Conservation (phyloP, 2,797 vertebrate species). For the Scomberomorus guttatus region DNA sequence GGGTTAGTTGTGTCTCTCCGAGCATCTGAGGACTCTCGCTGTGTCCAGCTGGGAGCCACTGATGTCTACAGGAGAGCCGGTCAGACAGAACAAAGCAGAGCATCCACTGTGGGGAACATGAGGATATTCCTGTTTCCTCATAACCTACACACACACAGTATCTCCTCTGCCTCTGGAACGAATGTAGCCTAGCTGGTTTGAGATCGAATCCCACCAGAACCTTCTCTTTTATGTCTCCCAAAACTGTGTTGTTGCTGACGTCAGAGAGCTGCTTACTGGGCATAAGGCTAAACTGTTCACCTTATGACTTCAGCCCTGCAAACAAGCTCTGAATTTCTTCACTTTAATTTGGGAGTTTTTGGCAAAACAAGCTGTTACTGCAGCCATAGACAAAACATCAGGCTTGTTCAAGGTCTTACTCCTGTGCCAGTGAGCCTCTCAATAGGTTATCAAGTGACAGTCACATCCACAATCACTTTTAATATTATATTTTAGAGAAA, state of each 20-base stretch:
- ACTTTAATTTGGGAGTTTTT: not conserved
- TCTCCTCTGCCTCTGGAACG: slow-evolving; percentile 27
- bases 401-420: not conserved
- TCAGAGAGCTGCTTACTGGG: not conserved
- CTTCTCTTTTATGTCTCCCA: not conserved
- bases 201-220: slow-evolving; percentile 2
- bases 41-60: slow-evolving; percentile 46
- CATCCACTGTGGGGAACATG: slow-evolving; percentile 18
- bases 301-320: not conserved
- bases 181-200: slow-evolving; percentile 14
- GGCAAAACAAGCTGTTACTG: not conserved
- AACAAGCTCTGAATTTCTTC: not conserved
- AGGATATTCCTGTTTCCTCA: slow-evolving; percentile 37
- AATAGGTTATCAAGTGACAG: not conserved
- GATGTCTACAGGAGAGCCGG: slow-evolving; percentile 43
- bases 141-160: slow-evolving; percentile 36
- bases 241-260: slow-evolving; percentile 6
- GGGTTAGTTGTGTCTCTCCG: slow-evolving; percentile 29
- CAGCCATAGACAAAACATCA: not conserved
- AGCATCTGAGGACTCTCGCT: slow-evolving; percentile 27
- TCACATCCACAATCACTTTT: not conserved
- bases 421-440: not conserved
- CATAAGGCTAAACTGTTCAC: not conserved
- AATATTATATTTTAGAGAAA: not conserved
- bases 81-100: slow-evolving; percentile 48